A percentile compares a stretch with the other conserved stretches of the same genome.
These are phyloP conservation scores for Apotomis turbidana DNA, from an alignment of 2,888 invertebrate genomes.

Conservation along the genomic window DNA sequence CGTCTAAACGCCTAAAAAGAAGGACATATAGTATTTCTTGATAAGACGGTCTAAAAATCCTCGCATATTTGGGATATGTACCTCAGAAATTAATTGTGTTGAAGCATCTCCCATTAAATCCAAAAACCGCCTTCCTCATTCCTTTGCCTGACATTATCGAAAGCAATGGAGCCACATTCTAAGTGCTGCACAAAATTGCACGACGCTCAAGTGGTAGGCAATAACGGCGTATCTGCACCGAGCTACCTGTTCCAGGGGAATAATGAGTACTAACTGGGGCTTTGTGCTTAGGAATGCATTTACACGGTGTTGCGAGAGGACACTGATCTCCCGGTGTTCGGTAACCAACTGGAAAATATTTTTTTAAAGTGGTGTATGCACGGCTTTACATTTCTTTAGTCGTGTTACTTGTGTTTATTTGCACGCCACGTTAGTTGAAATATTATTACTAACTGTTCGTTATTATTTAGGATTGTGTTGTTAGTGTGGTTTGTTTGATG, in stretches of 20 bases:
- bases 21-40: no score
- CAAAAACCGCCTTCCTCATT: conserved; percentile 46
- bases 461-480: conserved; percentile 10
- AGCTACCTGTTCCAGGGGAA: conserved; percentile 67
- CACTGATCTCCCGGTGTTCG: conserved; percentile 36
- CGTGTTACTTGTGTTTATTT: conserved; percentile 4
- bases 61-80: neutral
- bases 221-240: conserved; percentile 53
- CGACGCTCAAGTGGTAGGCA: conserved; percentile 50
- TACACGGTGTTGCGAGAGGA: conserved; percentile 38
- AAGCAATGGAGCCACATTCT: conserved; percentile 55
- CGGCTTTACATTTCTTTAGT: conserved; percentile 8
- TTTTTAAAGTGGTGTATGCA: conserved; percentile 27
- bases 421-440: conserved; percentile 18
- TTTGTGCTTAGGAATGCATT: conserved; percentile 62
- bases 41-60: no score
- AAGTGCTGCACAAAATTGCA: conserved; percentile 61
- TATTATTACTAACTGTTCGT: conserved; percentile 11
- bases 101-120: conserved; percentile 15
- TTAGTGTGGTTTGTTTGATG: conserved; percentile 5
- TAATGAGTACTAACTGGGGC: conserved; percentile 73
- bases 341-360: conserved; percentile 5
- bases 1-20: no score
- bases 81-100: neutral
- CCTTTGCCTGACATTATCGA: conserved; percentile 51